A percentile compares a stretch with the other conserved stretches of the same genome.
Evolutionary conservation across 2,888 invertebrate species (phyloP).

Genomic region (Melipona bicolor): DNA sequence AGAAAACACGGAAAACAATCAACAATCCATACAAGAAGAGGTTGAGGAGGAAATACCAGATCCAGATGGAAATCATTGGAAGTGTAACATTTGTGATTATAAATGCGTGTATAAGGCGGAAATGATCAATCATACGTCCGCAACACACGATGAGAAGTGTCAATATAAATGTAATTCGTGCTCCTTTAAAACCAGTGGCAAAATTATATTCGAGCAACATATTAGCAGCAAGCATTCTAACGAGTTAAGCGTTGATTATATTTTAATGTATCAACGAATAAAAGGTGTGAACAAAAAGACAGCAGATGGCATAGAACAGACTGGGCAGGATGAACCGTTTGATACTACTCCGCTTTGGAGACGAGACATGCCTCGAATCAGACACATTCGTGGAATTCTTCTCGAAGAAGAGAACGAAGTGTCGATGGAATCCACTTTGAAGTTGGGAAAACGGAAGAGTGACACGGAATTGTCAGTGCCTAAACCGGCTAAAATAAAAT

Average conservation of each 20-base stretch:
- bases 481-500: conserved; percentile 70
- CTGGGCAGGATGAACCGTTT: conserved; percentile 80
- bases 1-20: conserved; percentile 77
- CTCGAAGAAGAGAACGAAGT: conserved; percentile 85
- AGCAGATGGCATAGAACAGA: conserved; percentile 73
- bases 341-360: conserved; percentile 88
- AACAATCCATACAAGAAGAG: conserved; percentile 73
- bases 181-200: conserved; percentile 85
- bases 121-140: conserved; percentile 86
- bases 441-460: conserved; percentile 71
- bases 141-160: conserved; percentile 87
- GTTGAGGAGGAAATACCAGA: conserved; percentile 76
- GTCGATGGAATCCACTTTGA: conserved; percentile 45
- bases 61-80: conserved; percentile 87
- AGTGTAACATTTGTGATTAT: conserved; percentile 89
- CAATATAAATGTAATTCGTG: conserved; percentile 91
- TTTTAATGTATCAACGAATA: conserved; percentile 85
- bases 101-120: conserved; percentile 87
- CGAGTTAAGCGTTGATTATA: conserved; percentile 77
- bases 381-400: conserved; percentile 87
- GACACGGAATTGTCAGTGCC: conserved; percentile 62
- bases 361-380: conserved; percentile 86
- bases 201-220: conserved; percentile 87
- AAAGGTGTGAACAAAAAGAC: conserved; percentile 76
- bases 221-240: conserved; percentile 86